These are phyloP conservation scores for Cyprinodon brontotheroides DNA, from an alignment of 2,113 vertebrate species.

Conservation along the genomic window DNA sequence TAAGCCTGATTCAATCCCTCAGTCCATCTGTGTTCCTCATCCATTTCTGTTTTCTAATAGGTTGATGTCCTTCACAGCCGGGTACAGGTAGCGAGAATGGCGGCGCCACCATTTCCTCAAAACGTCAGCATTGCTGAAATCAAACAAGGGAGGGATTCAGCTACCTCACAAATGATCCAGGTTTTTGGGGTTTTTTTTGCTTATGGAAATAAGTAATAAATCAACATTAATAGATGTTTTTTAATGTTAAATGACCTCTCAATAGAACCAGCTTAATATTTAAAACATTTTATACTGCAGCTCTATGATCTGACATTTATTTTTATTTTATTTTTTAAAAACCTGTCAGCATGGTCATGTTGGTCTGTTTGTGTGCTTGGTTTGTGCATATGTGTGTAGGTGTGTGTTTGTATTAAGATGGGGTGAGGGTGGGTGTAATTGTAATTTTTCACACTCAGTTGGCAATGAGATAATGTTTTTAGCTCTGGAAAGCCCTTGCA, in stretches of 20 bases:
- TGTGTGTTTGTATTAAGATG: no score
- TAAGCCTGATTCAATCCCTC: conserved; percentile 54
- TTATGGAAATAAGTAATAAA: not conserved
- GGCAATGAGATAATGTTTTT: no score
- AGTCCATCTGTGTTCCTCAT: conserved; percentile 74
- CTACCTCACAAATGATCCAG: conserved; percentile 2
- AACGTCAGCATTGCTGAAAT: conserved; percentile 25
- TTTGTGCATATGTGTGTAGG: no score
- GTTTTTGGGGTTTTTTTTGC: not conserved
- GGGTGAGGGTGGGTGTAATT: no score
- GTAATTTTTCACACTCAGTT: no score
- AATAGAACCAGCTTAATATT: not conserved
- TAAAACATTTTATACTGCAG: not conserved
- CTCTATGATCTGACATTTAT: not conserved
- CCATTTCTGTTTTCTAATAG: conserved; percentile 54
- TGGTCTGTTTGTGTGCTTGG: no score
- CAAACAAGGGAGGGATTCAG: conserved; percentile 2
- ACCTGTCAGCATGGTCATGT: no score
- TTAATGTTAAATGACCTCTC: not conserved
- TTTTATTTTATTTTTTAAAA: no score
- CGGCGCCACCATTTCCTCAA: conserved; percentile 17
- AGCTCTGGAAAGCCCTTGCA: no score
- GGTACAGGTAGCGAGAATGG: conserved; percentile 60
- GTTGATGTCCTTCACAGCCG: conserved; percentile 68
- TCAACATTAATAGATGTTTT: not conserved